Evolutionary conservation across 2,797 vertebrate genomes (phyloP), one percentile per base, ranked within the genome.

Genomic region (Selene dorsalis): DNA sequence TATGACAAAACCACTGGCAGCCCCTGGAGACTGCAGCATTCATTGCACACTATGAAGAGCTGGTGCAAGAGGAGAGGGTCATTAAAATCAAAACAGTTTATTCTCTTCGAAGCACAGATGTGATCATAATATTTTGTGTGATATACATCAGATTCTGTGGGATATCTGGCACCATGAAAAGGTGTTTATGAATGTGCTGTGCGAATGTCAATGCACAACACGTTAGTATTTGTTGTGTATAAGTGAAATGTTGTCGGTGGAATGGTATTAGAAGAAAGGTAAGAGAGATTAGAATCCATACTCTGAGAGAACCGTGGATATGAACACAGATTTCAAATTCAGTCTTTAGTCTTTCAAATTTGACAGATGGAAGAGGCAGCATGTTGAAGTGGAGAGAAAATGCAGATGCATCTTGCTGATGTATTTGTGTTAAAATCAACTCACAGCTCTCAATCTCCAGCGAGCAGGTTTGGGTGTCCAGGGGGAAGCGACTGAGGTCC

Each of bases 401-500:
- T 62, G 20, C 50, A 62, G 16, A 18, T 10, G 0, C 24, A 26
- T 56, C 1, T 45, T 52, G 16, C 7, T 52, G 10, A 55, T 38
- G 65, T 79, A 75, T 70, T 50, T 16, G 32, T 35, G 32, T 22
- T 32, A 45, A 55, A 73, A 24, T 75, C 38, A 90, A 96, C 97
- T 96, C 95, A 99, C 98, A 99, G 93, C 98, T 99, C 93, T 99
- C 98, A 28, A 99, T 98, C 93, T 99, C 98, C 66, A 99, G 91
- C 0, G 98, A 99, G 85, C 97, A 99, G 0, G 96, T 99, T 79
- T 99, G 98, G 0, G 98, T 99, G 91, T 99, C 98, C 92, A 99
- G 92, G 1, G 98, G 98, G 86, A 99, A 99, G 28, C 97, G 96
- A 80, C 97, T 99, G 58, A 99, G 97, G 92, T 99, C 97, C 98